Percentiles rank a stretch among this genome's conserved stretches.
Evolutionary conservation across 2,888 invertebrate species (phyloP).

Genomic region (Frankliniella intonsa): DNA sequence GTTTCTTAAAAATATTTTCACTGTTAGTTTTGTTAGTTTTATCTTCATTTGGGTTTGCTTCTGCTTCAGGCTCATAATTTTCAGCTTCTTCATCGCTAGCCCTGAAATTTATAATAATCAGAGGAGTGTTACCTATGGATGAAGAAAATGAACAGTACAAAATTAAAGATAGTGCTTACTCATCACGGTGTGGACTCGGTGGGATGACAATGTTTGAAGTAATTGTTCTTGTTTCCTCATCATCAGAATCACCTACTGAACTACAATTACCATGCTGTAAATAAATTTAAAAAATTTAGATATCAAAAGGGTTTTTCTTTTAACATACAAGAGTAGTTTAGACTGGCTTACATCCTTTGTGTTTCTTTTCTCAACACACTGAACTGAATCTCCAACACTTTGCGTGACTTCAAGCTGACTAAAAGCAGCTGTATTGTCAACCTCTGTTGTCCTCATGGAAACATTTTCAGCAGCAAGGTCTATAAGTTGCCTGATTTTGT

Average conservation of each 20-base stretch:
- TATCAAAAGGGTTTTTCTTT: no score
- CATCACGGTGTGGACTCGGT: background rate
- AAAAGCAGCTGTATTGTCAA: background rate
- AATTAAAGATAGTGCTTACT: background rate
- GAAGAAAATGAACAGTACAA: background rate
- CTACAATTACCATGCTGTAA: no score
- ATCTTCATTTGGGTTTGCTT: background rate
- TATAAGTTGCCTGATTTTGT: background rate
- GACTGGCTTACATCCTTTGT: background rate
- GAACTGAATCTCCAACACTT: background rate
- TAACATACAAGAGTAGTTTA: background rate
- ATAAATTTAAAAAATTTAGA: no score
- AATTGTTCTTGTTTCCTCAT: background rate
- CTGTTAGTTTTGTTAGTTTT: background rate
- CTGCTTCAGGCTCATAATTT: background rate
- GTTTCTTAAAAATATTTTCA: background rate
- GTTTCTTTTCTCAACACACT: background rate
- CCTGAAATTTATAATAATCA: background rate
- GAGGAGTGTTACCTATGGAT: no score
- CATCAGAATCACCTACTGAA: no score
- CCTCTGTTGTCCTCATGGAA: slow-evolving; percentile 7
- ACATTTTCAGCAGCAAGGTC: background rate
- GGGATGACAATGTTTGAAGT: background rate
- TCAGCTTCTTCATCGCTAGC: background rate
- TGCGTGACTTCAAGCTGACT: background rate